Evolutionary conservation across 2,113 vertebrate species (phyloP).

Genomic region (Geothlypis trichas): DNA sequence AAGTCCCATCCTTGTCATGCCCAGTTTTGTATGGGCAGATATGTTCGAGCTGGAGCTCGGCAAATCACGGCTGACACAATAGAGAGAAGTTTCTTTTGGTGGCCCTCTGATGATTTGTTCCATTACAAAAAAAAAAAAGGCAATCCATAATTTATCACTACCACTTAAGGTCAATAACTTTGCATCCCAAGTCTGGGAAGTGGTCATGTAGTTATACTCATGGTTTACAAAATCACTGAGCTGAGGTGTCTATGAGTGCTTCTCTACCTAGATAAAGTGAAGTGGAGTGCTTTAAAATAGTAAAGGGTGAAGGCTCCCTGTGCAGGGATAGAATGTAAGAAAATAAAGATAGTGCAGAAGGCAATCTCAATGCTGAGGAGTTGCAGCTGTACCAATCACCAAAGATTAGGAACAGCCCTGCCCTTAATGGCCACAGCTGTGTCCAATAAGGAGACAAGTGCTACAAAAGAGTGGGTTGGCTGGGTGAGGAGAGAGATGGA

Average conservation of each 20-base stretch:
- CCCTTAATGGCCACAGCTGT: too few relatives aligned
- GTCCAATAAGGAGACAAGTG: too few relatives aligned
- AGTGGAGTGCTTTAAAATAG: not conserved
- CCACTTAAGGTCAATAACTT: not conserved
- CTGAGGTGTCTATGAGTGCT: not conserved
- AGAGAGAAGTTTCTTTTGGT: not conserved
- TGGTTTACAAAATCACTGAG: not conserved
- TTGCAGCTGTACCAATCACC: too few relatives aligned
- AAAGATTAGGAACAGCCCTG: too few relatives aligned
- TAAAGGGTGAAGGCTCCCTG: not conserved
- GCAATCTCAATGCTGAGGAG: too few relatives aligned
- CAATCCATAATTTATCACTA: not conserved
- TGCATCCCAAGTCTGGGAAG: not conserved
- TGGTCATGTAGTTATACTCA: accelerated
- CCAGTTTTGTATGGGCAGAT: not conserved
- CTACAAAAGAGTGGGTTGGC: too few relatives aligned
- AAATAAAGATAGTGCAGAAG: too few relatives aligned
- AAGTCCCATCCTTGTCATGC: not conserved
- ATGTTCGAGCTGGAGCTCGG: not conserved
- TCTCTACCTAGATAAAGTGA: not conserved
- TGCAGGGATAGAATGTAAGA: too few relatives aligned
- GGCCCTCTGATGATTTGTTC: not conserved
- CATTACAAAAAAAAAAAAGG: not conserved
- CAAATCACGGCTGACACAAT: not conserved
- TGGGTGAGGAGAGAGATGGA: too few relatives aligned